A percentile compares a stretch with the other conserved stretches of the same genome.
phyloP scores from a whole-genome alignment of 2,797 vertebrate species.

The Poeciliopsis infans region DNA sequence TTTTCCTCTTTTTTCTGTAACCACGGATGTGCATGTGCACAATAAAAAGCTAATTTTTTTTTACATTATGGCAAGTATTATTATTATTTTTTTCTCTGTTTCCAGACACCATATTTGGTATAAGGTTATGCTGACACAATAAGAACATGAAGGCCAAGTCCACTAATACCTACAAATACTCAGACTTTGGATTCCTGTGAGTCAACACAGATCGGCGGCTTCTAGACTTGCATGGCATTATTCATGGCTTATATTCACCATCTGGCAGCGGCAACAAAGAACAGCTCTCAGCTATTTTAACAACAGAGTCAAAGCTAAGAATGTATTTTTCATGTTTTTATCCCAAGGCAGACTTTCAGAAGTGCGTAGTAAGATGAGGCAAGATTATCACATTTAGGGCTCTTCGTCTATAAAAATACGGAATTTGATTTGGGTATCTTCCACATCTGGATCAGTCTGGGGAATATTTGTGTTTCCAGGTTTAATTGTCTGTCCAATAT shows the following conservation, averaged over 20 bases:
- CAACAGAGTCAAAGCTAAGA: slow-evolving; percentile 49
- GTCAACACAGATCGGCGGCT: slow-evolving; percentile 59
- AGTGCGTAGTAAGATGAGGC: slow-evolving; percentile 46
- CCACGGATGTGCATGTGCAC: background rate
- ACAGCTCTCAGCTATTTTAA: slow-evolving; percentile 55
- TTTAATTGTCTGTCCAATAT: background rate
- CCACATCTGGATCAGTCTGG: background rate
- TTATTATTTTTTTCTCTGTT: background rate
- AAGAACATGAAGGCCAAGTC: slow-evolving; percentile 36
- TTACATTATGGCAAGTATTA: slow-evolving; percentile 7
- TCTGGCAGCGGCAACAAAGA: slow-evolving; percentile 61
- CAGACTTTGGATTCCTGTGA: slow-evolving; percentile 60
- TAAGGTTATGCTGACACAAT: slow-evolving; percentile 5
- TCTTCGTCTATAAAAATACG: background rate
- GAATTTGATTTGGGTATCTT: background rate
- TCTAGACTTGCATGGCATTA: slow-evolving; percentile 50
- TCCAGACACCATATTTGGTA: slow-evolving; percentile 10
- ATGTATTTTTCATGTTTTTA: slow-evolving; percentile 54
- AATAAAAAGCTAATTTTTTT: background rate
- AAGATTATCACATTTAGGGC: slow-evolving; percentile 51
- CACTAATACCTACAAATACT: slow-evolving; percentile 48
- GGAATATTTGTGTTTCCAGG: background rate
- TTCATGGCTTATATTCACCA: slow-evolving; percentile 61
- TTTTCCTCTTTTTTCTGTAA: slow-evolving; percentile 5
- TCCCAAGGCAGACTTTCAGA: slow-evolving; percentile 49